Conservation (phyloP, 2,113 vertebrate genomes). For the Tympanuchus pallidicinctus region DNA sequence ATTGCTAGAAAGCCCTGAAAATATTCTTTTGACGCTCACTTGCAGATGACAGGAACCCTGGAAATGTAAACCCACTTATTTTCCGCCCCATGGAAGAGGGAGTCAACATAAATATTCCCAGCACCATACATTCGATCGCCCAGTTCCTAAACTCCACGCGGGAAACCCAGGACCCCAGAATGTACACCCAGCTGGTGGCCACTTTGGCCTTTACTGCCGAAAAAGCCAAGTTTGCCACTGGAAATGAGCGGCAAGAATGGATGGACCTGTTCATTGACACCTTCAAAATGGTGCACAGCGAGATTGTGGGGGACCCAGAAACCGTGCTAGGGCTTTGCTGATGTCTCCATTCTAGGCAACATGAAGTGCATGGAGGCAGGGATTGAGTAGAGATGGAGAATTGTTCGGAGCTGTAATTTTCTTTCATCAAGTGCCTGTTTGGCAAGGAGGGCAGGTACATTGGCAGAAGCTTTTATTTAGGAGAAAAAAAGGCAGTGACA, state of each 20-base stretch:
- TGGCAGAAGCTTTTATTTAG: conserved; percentile 6
- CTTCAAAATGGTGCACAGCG: conserved; percentile 94
- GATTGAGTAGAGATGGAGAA: neutral
- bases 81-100: conserved; percentile 90
- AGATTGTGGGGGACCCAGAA: conserved; percentile 92
- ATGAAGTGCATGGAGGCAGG: neutral
- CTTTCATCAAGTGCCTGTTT: neutral
- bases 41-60: conserved; percentile 89
- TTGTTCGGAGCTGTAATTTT: neutral
- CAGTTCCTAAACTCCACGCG: conserved; percentile 88
- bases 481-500: neutral
- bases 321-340: conserved; percentile 88
- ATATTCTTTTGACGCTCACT: conserved; percentile 95
- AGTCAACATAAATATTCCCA: conserved; percentile 86
- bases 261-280: conserved; percentile 95
- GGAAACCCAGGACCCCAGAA: conserved; percentile 81
- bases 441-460: neutral
- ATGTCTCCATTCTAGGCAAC: neutral
- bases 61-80: conserved; percentile 83
- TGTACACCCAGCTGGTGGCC: conserved; percentile 90
- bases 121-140: conserved; percentile 88
- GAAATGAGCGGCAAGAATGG: conserved; percentile 92
- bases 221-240: conserved; percentile 93
- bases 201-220: conserved; percentile 96
- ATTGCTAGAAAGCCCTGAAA: conserved; percentile 76